These are phyloP conservation scores for Puma concolor DNA, from an alignment of 2,113 vertebrate species.

Conservation along the genomic window DNA sequence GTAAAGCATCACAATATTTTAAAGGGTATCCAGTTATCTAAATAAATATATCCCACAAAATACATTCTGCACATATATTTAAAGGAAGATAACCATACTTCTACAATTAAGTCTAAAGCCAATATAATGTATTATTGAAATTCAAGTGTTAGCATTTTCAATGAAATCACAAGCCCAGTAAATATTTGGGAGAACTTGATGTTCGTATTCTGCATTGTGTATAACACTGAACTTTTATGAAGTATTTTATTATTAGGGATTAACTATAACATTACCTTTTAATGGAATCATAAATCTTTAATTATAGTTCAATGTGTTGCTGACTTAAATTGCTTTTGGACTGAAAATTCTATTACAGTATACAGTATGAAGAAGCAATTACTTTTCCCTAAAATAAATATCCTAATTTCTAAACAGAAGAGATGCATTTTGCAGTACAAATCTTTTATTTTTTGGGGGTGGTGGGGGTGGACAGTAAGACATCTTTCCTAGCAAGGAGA, in stretches of 20 bases:
- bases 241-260: constrained; percentile 81
- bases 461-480: neutral
- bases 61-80: neutral
- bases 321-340: constrained; percentile 80
- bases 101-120: neutral
- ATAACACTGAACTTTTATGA: constrained; percentile 71
- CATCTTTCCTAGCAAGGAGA: neutral
- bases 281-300: constrained; percentile 85
- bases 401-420: constrained; percentile 54
- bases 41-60: neutral
- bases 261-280: constrained; percentile 80
- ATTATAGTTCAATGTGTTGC: constrained; percentile 78
- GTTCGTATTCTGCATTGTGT: constrained; percentile 60
- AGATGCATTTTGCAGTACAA: neutral
- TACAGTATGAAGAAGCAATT: constrained; percentile 63
- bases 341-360: constrained; percentile 76
- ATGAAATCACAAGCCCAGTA: constrained; percentile 61
- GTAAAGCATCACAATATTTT: neutral
- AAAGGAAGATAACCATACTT: neutral
- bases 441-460: neutral
- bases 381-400: constrained; percentile 74
- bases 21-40: neutral
- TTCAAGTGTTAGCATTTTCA: constrained; percentile 58
- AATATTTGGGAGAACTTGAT: constrained; percentile 56
- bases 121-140: constrained; percentile 50